A percentile compares a stretch with the other conserved stretches of the same genome.
phyloP scores from a whole-genome alignment of 2,797 vertebrate species.

The Glyptemys insculpta region DNA sequence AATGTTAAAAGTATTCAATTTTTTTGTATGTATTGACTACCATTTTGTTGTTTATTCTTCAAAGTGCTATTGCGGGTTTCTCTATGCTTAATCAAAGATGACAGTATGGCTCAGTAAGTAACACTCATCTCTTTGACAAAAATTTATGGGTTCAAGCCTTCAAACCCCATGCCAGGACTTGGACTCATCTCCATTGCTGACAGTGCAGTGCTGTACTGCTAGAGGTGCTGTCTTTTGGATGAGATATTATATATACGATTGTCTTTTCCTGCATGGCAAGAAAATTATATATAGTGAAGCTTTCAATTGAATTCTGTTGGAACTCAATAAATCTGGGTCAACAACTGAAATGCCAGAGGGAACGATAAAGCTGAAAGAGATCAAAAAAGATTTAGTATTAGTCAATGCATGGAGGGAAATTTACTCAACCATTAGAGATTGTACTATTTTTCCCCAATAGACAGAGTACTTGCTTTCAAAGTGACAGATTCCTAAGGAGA shows the following conservation, averaged over 20 bases:
- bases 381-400: conserved; percentile 72
- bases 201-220: neutral
- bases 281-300: conserved; percentile 56
- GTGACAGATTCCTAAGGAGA: conserved; percentile 38
- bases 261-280: neutral
- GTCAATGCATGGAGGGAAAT: conserved; percentile 58
- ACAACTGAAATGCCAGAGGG: conserved; percentile 40
- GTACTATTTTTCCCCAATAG: neutral
- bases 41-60: neutral
- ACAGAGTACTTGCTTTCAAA: conserved; percentile 20
- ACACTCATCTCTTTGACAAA: neutral
- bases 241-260: conserved; percentile 24
- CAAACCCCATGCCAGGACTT: neutral
- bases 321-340: conserved; percentile 52
- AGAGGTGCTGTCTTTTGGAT: conserved; percentile 44
- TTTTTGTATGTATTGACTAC: neutral
- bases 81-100: neutral
- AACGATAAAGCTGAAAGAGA: conserved; percentile 56
- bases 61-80: neutral
- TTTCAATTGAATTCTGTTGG: conserved; percentile 56
- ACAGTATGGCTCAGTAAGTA: neutral
- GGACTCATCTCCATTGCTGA: neutral
- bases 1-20: neutral
- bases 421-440: conserved; percentile 55
- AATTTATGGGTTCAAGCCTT: neutral